Conservation (phyloP, 2,113 vertebrate genomes). For the Hemibagrus wyckioides region DNA sequence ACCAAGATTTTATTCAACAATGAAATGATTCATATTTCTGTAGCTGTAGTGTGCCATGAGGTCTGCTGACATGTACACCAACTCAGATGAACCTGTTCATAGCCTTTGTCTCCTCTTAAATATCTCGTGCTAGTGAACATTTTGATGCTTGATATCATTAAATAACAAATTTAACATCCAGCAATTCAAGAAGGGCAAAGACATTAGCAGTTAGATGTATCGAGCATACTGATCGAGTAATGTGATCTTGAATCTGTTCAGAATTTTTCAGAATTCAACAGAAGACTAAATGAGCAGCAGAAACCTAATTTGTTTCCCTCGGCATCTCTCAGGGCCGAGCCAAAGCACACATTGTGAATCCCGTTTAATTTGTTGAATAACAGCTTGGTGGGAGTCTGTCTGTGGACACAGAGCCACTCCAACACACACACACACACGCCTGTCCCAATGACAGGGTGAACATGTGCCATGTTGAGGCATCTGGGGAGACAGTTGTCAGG, state of each 20-base stretch:
- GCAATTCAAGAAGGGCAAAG: too few species aligned
- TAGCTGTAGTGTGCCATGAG: background rate
- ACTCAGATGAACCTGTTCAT: background rate
- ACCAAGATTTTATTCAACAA: background rate
- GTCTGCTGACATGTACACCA: background rate
- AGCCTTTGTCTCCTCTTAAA: background rate
- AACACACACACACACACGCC: slow-evolving; percentile 33
- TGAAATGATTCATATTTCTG: background rate
- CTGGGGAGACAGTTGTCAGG: slow-evolving; percentile 40
- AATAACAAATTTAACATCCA: background rate
- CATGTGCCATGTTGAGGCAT: slow-evolving; percentile 43
- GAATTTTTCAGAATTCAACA: slow-evolving; percentile 15
- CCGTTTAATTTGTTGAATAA: slow-evolving; percentile 44
- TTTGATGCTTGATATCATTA: background rate
- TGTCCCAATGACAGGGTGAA: slow-evolving; percentile 30
- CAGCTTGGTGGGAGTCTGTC: slow-evolving; percentile 44
- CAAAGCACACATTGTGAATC: slow-evolving; percentile 41
- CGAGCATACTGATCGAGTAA: background rate
- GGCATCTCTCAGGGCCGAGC: slow-evolving; percentile 10
- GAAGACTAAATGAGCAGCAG: slow-evolving; percentile 36
- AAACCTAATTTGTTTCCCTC: slow-evolving; percentile 14
- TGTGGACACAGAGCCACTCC: slow-evolving; percentile 40
- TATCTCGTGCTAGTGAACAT: background rate
- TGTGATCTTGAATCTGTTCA: background rate
- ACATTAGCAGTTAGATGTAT: background rate